A percentile compares a stretch with the other conserved stretches of the same genome.
These are phyloP conservation scores for Fistularia tabacaria DNA, from an alignment of 2,797 vertebrate species.

Conservation along the genomic window DNA sequence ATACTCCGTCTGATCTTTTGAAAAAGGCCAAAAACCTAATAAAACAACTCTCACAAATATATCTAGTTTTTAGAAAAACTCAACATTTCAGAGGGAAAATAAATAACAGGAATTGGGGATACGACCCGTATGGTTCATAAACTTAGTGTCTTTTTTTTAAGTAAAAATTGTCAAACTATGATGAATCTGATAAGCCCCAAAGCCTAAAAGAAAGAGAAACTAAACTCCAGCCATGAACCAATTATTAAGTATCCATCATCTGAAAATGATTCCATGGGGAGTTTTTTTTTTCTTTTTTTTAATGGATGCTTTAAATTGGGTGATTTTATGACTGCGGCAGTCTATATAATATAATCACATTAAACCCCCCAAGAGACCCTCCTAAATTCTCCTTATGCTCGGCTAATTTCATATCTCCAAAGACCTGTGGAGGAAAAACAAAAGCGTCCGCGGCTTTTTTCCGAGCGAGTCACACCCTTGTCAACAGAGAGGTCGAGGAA, in stretches of 20 bases:
- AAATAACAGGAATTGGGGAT: too few species aligned
- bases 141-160: neutral
- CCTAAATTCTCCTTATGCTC: slow-evolving; percentile 52
- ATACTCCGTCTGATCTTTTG: too few species aligned
- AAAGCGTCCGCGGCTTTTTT: slow-evolving; percentile 22
- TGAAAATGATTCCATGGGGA: slow-evolving; percentile 48
- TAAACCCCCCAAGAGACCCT: slow-evolving; percentile 43
- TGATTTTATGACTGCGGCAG: slow-evolving; percentile 53
- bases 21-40: too few species aligned
- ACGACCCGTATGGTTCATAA: too few species aligned
- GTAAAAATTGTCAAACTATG: neutral
- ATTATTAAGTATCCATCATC: slow-evolving; percentile 41
- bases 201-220: slow-evolving; percentile 10
- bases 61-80: too few species aligned
- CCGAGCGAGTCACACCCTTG: neutral
- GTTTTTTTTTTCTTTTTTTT: slow-evolving; percentile 26
- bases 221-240: slow-evolving; percentile 4
- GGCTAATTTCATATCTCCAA: slow-evolving; percentile 24
- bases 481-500: neutral
- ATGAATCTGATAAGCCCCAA: slow-evolving; percentile 7
- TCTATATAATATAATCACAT: slow-evolving; percentile 55
- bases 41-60: too few species aligned
- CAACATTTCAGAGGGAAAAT: too few species aligned
- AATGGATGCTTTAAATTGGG: slow-evolving; percentile 52
- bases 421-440: slow-evolving; percentile 28